Percentiles rank a stretch among this genome's conserved stretches.
These are phyloP conservation scores for Xenopus borealis DNA, from an alignment of 2,113 vertebrate species.

Conservation along the genomic window DNA sequence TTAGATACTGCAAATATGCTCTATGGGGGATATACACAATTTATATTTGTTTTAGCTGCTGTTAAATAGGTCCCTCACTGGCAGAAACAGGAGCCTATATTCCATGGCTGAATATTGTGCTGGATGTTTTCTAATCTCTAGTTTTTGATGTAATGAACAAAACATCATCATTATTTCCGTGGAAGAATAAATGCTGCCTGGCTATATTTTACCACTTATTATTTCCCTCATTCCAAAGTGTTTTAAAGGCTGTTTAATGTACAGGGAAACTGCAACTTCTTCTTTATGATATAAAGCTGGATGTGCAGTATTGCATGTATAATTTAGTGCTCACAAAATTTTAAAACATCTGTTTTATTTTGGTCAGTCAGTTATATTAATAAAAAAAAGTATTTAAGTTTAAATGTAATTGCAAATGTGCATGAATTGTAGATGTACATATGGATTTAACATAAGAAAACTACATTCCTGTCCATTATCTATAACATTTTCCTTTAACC, in stretches of 20 bases:
- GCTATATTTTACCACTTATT: slow-evolving; percentile 2
- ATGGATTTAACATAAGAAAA: too few species aligned
- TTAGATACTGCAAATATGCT: neutral
- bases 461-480: too few species aligned
- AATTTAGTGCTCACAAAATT: slow-evolving; percentile 11
- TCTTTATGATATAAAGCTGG: slow-evolving; percentile 4
- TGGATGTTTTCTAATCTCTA: neutral
- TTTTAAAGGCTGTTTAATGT: neutral
- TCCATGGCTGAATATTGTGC: neutral
- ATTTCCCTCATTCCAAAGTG: neutral
- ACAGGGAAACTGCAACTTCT: slow-evolving; percentile 8
- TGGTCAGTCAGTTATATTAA: slow-evolving; percentile 1
- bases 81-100: neutral
- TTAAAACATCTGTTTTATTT: slow-evolving; percentile 9
- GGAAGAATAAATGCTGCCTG: neutral
- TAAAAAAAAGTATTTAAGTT: neutral
- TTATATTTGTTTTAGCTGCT: slow-evolving; percentile 11
- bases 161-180: neutral
- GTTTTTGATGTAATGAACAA: neutral
- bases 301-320: slow-evolving; percentile 20
- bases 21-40: slow-evolving; percentile 9
- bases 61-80: slow-evolving; percentile 16
- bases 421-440: too few species aligned
- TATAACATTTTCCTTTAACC: too few species aligned
- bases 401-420: too few species aligned